Conservation (phyloP, 2,797 vertebrate species). For the Coccyzus lansbergi region DNA sequence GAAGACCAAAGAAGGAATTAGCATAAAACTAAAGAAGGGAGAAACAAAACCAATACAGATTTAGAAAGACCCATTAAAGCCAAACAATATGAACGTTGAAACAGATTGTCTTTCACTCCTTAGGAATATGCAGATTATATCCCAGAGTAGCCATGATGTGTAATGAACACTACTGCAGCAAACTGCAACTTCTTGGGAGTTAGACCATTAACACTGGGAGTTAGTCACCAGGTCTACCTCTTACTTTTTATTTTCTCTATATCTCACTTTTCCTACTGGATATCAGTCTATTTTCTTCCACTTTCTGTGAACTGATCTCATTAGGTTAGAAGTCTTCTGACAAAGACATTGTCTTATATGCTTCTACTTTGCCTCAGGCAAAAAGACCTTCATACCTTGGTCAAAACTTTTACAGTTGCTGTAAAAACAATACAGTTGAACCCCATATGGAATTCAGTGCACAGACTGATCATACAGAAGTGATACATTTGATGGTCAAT, state of each 20-base stretch:
- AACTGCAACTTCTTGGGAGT: background rate
- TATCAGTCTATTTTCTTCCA: background rate
- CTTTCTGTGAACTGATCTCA: conserved; percentile 27
- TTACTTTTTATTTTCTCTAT: background rate
- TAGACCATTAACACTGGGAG: background rate
- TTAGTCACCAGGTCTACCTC: background rate
- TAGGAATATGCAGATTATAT: background rate
- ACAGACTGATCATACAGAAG: background rate
- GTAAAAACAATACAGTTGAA: background rate
- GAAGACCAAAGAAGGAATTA: background rate
- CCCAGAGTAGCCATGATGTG: background rate
- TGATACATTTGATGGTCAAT: background rate
- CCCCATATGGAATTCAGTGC: background rate
- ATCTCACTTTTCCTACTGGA: background rate
- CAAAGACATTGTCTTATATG: background rate
- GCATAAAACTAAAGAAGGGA: background rate
- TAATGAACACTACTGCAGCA: background rate
- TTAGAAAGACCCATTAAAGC: background rate
- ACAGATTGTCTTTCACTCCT: background rate
- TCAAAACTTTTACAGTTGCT: background rate
- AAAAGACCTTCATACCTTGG: background rate
- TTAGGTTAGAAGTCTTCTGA: background rate
- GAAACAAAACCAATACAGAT: background rate
- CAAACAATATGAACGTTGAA: background rate
- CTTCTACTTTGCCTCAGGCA: background rate